A percentile compares a stretch with the other conserved stretches of the same genome.
phyloP scores from a whole-genome alignment of 2,113 vertebrate species.

The Menidia beryllina region DNA sequence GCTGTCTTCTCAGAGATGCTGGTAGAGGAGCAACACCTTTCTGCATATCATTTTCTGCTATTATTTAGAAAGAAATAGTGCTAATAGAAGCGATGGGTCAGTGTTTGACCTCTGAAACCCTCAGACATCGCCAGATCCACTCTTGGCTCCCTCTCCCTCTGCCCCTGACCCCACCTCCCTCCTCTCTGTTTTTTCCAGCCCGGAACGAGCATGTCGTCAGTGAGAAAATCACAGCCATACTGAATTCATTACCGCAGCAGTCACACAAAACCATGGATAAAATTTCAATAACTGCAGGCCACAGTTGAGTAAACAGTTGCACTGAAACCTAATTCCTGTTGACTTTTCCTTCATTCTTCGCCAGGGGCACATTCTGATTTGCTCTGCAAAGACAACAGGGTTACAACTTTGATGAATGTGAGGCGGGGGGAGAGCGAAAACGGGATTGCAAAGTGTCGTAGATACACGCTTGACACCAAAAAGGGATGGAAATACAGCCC shows the following conservation, averaged over 20 bases:
- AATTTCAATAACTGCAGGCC: slow-evolving; percentile 99
- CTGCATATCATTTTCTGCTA: neutral
- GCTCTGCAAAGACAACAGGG: slow-evolving; percentile 93
- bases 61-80: neutral
- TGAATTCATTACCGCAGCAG: slow-evolving; percentile 98
- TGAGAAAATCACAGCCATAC: slow-evolving; percentile 93
- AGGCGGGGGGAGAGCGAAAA: slow-evolving; percentile 79
- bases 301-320: slow-evolving; percentile 99
- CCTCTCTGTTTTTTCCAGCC: slow-evolving; percentile 64
- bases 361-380: slow-evolving; percentile 96
- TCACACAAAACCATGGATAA: slow-evolving; percentile 99
- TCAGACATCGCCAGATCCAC: slow-evolving; percentile 57
- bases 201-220: slow-evolving; percentile 88
- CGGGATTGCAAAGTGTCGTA: slow-evolving; percentile 71
- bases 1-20: too few relatives aligned
- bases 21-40: too few relatives aligned
- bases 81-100: slow-evolving; percentile 10
- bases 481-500: slow-evolving; percentile 57
- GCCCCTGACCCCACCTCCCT: slow-evolving; percentile 35
- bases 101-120: slow-evolving; percentile 72
- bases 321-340: slow-evolving; percentile 99
- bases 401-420: slow-evolving; percentile 95
- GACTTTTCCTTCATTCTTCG: slow-evolving; percentile 97
- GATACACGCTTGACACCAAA: slow-evolving; percentile 81
- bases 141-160: slow-evolving; percentile 20